phyloP scores from a whole-genome alignment of 2,113 vertebrate species.

The Centrocercus urophasianus region DNA sequence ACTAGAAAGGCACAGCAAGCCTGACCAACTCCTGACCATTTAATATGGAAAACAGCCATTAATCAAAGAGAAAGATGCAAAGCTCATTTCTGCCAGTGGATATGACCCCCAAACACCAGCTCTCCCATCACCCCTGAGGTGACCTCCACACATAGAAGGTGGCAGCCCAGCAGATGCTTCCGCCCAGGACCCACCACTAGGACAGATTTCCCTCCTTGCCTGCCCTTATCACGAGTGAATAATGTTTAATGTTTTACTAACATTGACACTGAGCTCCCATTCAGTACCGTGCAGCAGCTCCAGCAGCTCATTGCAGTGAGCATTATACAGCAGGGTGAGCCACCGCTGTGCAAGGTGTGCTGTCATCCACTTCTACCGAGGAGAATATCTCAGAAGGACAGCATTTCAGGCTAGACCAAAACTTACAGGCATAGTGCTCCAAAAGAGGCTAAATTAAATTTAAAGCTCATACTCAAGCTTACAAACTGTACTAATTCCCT shows the following conservation, averaged over 20 bases:
- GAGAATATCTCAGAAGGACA: not conserved
- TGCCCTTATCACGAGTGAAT: not conserved
- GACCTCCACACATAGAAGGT: fast-evolving
- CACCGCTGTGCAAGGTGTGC: fast-evolving
- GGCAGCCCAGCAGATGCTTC: not conserved
- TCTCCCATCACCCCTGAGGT: fast-evolving
- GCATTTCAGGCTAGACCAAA: not conserved
- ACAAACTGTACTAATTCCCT: not conserved
- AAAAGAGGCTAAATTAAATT: not conserved
- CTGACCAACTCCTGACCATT: not conserved
- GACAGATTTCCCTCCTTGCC: not conserved
- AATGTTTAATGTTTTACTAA: constrained; percentile 10
- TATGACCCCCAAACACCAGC: not conserved
- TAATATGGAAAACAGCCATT: not conserved
- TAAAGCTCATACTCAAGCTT: not conserved
- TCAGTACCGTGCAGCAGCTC: not conserved
- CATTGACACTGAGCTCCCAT: not conserved
- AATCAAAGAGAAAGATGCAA: not conserved
- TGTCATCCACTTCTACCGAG: not conserved
- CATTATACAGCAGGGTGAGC: not conserved
- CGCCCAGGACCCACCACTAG: not conserved
- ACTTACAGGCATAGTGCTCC: not conserved
- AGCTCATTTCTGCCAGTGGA: not conserved
- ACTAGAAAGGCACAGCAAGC: not conserved
- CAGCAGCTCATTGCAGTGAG: not conserved